These are phyloP conservation scores for Metacarcinus magister DNA, from an alignment of 2,888 invertebrate species.

Conservation along the genomic window DNA sequence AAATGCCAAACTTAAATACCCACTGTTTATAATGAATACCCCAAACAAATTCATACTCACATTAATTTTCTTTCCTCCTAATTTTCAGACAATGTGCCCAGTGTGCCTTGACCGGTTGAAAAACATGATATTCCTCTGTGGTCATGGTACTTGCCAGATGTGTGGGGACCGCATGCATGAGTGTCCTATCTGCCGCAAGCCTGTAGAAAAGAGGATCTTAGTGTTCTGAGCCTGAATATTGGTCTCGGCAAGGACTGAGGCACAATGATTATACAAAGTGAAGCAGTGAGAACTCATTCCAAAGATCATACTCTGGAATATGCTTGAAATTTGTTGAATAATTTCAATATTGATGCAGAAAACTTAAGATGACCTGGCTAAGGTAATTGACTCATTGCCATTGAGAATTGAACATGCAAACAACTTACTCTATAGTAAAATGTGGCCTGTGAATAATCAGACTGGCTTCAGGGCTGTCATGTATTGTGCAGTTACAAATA, in stretches of 20 bases:
- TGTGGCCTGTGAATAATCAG: neutral
- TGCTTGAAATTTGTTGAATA: neutral
- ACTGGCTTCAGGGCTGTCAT: neutral
- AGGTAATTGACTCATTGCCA: neutral
- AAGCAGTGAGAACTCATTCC: slow-evolving; percentile 26
- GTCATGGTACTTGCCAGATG: slow-evolving; percentile 99
- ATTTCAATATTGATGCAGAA: slow-evolving; percentile 16
- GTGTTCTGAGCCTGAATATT: slow-evolving; percentile 88
- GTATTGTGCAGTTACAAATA: neutral
- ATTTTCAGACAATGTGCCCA: slow-evolving; percentile 96
- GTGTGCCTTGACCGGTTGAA: slow-evolving; percentile 98
- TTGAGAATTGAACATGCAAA: neutral
- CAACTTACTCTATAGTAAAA: neutral
- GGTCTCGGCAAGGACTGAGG: neutral
- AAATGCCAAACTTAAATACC: neutral
- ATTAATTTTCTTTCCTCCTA: neutral
- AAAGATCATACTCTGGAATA: neutral
- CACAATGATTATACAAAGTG: neutral
- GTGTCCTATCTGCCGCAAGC: slow-evolving; percentile 98
- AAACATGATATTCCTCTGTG: slow-evolving; percentile 99
- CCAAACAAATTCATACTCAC: neutral
- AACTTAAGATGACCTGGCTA: neutral
- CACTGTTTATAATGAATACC: neutral
- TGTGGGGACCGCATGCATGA: slow-evolving; percentile 99
- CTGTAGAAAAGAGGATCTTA: slow-evolving; percentile 97